Conservation (phyloP, 92 coral and sea anemone species). For the Epizoanthus scotinus region DNA sequence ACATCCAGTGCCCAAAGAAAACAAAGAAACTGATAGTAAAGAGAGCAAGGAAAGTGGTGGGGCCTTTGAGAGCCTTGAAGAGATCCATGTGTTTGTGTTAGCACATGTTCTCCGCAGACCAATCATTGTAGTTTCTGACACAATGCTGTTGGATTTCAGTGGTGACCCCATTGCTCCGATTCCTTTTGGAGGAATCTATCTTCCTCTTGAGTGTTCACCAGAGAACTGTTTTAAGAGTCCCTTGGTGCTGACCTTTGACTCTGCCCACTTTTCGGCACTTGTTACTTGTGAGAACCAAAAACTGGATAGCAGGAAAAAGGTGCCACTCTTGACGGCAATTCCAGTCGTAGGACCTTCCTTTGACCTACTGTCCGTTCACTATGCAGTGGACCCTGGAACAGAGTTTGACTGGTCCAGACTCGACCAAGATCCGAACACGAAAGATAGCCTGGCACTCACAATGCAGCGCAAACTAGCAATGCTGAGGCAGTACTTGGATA, state of each 20-base stretch:
- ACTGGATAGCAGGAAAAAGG: slow-evolving; percentile 40
- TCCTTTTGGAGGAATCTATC: slow-evolving; percentile 95
- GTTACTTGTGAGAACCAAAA: slow-evolving; percentile 66
- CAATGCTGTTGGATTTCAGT: slow-evolving; percentile 78
- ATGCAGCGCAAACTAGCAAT: slow-evolving; percentile 65
- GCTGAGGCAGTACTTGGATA: slow-evolving; percentile 75
- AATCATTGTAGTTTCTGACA: slow-evolving; percentile 85
- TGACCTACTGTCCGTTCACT: slow-evolving; percentile 76
- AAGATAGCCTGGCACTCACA: slow-evolving; percentile 55
- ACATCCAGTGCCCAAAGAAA: not conserved
- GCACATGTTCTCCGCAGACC: slow-evolving; percentile 95
- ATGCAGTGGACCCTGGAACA: slow-evolving; percentile 83
- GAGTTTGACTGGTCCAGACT: slow-evolving; percentile 74
- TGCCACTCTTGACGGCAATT: slow-evolving; percentile 50
- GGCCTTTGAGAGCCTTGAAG: slow-evolving; percentile 94
- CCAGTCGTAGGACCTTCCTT: slow-evolving; percentile 82
- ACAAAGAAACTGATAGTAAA: slow-evolving; percentile 23
- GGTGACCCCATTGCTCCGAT: slow-evolving; percentile 95
- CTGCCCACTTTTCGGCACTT: slow-evolving; percentile 93
- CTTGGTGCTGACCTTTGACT: slow-evolving; percentile 81
- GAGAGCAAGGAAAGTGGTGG: slow-evolving; percentile 46
- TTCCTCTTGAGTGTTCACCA: slow-evolving; percentile 89
- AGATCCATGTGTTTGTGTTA: slow-evolving; percentile 91
- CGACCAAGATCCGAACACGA: slow-evolving; percentile 51
- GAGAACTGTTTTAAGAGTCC: slow-evolving; percentile 74